These are phyloP conservation scores for Heliconius hortense DNA, from an alignment of 2,888 invertebrate species.

Conservation along the genomic window DNA sequence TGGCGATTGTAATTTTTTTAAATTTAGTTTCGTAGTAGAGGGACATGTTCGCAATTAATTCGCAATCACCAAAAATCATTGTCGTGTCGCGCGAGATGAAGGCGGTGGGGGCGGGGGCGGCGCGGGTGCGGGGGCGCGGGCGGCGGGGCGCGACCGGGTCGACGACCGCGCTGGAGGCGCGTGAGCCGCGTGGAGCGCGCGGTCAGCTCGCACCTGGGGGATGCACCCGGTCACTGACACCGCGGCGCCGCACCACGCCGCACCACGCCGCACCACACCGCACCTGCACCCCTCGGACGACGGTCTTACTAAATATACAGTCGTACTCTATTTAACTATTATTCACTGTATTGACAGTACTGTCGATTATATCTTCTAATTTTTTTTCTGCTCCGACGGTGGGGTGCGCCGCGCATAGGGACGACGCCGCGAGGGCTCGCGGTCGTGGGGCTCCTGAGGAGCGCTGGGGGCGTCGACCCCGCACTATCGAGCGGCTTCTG, in stretches of 20 bases:
- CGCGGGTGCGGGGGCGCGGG: conserved; percentile 42
- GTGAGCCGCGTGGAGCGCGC: conserved; percentile 36
- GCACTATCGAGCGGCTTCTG: conserved; percentile 34
- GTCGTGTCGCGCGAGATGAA: conserved; percentile 19
- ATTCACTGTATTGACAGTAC: too few species aligned
- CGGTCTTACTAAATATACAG: background rate
- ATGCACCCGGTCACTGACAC: conserved; percentile 44
- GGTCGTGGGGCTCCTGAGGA: conserved; percentile 20
- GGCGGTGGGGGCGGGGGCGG: conserved; percentile 27
- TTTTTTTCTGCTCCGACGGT: background rate
- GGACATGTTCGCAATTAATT: background rate
- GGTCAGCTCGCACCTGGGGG: conserved; percentile 42
- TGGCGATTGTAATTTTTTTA: background rate
- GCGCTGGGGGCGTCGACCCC: conserved; percentile 58
- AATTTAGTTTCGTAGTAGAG: too few species aligned
- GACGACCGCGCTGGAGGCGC: conserved; percentile 47
- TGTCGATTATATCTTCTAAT: background rate
- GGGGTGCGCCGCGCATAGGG: too few species aligned
- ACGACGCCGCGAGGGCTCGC: background rate
- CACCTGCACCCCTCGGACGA: conserved; percentile 3
- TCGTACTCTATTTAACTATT: too few species aligned
- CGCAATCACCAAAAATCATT: conserved; percentile 23
- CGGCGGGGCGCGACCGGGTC: conserved; percentile 45
- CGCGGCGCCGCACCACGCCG: conserved; percentile 16
- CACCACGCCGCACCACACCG: conserved; percentile 22